A percentile compares a stretch with the other conserved stretches of the same genome.
phyloP scores from a whole-genome alignment of 2,797 vertebrate genomes.

The Epinephelus malabaricus region DNA sequence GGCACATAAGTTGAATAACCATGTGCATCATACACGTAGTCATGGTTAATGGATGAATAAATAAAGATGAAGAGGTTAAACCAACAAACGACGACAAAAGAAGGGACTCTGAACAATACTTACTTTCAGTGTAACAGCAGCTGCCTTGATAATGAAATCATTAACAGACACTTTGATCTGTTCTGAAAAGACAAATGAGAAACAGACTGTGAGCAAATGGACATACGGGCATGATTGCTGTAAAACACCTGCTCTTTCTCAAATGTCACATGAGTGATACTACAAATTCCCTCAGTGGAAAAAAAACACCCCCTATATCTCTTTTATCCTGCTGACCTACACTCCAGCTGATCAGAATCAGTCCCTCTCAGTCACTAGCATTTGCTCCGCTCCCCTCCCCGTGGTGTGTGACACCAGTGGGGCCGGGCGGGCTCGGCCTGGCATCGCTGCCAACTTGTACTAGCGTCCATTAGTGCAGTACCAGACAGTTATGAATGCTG shows the following conservation, averaged over 20 bases:
- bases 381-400: slow-evolving; percentile 11
- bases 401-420: slow-evolving; percentile 29
- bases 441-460: slow-evolving; percentile 52
- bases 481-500: slow-evolving; percentile 76
- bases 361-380: not conserved
- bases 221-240: not conserved
- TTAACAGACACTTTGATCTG: slow-evolving; percentile 97
- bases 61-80: not conserved
- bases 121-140: slow-evolving; percentile 94
- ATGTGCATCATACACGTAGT: not conserved
- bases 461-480: slow-evolving; percentile 62
- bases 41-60: not conserved
- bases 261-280: not conserved
- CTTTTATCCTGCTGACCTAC: not conserved
- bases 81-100: not conserved
- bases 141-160: slow-evolving; percentile 98
- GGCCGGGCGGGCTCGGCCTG: slow-evolving; percentile 33
- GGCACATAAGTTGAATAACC: not conserved
- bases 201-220: slow-evolving; percentile 18
- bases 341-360: slow-evolving; percentile 25
- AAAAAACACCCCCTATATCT: not conserved
- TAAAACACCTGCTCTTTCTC: not conserved
- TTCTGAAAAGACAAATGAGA: slow-evolving; percentile 86
- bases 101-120: slow-evolving; percentile 73
- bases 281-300: not conserved